Evolutionary conservation across 2,888 invertebrate genomes (phyloP).

Genomic region (Yponomeuta malinellus): DNA sequence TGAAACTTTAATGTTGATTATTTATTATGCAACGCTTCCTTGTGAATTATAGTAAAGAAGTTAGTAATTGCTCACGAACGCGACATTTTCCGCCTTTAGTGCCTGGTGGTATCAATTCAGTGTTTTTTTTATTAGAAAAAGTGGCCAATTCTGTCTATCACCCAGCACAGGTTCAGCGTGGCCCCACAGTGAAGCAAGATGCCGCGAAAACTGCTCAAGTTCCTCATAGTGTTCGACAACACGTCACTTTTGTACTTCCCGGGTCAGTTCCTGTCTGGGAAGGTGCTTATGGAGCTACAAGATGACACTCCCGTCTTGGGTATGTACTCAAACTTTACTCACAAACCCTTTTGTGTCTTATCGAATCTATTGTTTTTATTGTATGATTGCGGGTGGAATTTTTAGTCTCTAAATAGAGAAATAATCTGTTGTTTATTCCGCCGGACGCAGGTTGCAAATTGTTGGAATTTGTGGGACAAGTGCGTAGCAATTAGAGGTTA

Average conservation of each 20-base stretch:
- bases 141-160: neutral
- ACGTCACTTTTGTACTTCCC: constrained; percentile 94
- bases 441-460: no score
- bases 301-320: constrained; percentile 94
- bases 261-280: constrained; percentile 93
- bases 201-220: constrained; percentile 93
- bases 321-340: constrained; percentile 49
- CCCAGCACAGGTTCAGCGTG: neutral
- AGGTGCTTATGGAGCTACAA: constrained; percentile 93
- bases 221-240: constrained; percentile 95
- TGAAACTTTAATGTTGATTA: neutral
- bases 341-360: no score
- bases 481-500: no score
- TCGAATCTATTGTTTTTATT: no score
- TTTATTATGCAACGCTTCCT: constrained; percentile 1
- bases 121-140: neutral
- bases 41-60: neutral
- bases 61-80: constrained; percentile 4
- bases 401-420: no score
- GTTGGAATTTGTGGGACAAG: no score
- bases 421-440: no score
- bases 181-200: constrained; percentile 54
- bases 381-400: no score
- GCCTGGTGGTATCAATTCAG: constrained; percentile 2
- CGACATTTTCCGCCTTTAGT: neutral